Conservation (phyloP, 2,113 vertebrate species). For the Podiceps cristatus region DNA sequence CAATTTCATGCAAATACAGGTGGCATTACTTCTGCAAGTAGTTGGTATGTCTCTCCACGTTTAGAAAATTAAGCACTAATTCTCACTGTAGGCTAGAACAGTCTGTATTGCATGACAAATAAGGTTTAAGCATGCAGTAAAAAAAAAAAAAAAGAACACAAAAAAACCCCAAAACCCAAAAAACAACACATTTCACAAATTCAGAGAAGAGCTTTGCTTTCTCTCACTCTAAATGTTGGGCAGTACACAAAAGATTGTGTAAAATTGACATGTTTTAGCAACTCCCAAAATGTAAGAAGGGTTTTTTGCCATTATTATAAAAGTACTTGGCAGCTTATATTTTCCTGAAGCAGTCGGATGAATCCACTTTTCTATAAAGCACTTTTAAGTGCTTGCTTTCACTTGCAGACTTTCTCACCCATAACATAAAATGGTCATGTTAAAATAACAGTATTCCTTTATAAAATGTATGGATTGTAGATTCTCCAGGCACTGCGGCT, state of each 20-base stretch:
- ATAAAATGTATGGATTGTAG: neutral
- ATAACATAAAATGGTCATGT: rapidly evolving
- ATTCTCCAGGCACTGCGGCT: rapidly evolving
- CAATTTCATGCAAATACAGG: conserved; percentile 42
- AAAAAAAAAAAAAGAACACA: neutral
- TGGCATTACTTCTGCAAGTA: conserved; percentile 45
- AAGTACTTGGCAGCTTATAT: neutral
- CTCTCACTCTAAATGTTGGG: neutral
- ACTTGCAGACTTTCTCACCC: neutral
- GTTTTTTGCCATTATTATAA: neutral
- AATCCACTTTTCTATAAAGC: neutral
- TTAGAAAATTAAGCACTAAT: conserved; percentile 46
- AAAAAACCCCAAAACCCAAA: too few relatives aligned
- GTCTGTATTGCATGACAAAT: conserved; percentile 46
- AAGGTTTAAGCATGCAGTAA: neutral
- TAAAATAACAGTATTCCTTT: neutral
- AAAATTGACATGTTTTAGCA: neutral
- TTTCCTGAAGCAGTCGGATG: conserved; percentile 7
- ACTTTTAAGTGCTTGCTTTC: neutral
- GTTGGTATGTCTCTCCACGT: conserved; percentile 56
- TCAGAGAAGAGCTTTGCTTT: conserved; percentile 1
- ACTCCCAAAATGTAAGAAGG: neutral
- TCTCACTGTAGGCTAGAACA: conserved; percentile 46
- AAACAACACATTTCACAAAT: neutral
- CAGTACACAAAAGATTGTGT: neutral